Evolutionary conservation across 2,113 vertebrate species (phyloP).

Genomic region (Myrmophylax atrothorax): DNA sequence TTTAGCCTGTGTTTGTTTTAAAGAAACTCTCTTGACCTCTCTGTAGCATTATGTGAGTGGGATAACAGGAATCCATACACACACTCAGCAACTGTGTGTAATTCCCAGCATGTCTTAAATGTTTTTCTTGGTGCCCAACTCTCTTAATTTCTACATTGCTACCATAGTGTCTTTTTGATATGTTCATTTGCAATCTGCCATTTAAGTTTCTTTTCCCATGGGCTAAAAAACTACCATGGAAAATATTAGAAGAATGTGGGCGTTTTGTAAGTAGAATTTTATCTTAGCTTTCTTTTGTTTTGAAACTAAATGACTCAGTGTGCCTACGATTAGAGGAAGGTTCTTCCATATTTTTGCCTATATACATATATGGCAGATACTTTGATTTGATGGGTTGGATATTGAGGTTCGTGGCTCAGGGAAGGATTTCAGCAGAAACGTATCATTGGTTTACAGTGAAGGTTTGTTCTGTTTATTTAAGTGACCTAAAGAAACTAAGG

Average conservation of each 20-base stretch:
- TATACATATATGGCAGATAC: background rate
- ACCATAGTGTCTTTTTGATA: background rate
- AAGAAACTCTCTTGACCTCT: constrained; percentile 55
- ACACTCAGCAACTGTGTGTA: background rate
- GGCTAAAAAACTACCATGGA: background rate
- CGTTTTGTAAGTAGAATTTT: background rate
- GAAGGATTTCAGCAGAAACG: background rate
- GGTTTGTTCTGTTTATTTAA: constrained; percentile 17
- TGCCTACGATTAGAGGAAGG: background rate
- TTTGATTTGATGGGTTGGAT: background rate
- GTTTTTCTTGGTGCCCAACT: background rate
- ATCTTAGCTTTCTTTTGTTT: background rate
- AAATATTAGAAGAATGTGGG: constrained; percentile 36
- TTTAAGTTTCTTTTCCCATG: constrained; percentile 40
- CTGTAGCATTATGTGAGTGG: background rate
- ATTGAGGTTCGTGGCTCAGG: background rate
- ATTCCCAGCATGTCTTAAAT: constrained; percentile 6
- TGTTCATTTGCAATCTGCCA: background rate
- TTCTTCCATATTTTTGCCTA: background rate
- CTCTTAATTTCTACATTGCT: background rate
- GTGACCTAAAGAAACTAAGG: constrained; percentile 27
- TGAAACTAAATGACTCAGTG: background rate
- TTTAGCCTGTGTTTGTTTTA: constrained; percentile 8
- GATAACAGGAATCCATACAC: background rate
- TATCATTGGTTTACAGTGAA: background rate